Percentiles rank a stretch among this genome's conserved stretches.
Evolutionary conservation across 2,888 invertebrate genomes (phyloP).

Genomic region (Troglohyphantes excavatus): DNA sequence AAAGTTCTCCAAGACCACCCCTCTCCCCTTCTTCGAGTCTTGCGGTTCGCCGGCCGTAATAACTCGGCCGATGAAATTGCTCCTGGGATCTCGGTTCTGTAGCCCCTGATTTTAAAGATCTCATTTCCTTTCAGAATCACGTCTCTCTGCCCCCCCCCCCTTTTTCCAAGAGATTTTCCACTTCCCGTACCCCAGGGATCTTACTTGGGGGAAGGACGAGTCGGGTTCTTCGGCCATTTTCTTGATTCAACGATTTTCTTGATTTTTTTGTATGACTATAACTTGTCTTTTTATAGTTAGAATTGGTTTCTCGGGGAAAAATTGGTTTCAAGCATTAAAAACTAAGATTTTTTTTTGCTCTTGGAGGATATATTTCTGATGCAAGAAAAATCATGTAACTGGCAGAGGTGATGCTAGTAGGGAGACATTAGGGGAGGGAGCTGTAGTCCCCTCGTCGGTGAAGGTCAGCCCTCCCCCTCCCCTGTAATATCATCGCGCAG

Average conservation of each 20-base stretch:
- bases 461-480: too few relatives aligned
- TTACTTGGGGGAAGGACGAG: neutral
- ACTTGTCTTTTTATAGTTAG: too few relatives aligned
- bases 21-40: slow-evolving; percentile 30
- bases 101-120: slow-evolving; percentile 77
- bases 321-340: too few relatives aligned
- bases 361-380: too few relatives aligned
- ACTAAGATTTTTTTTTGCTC: too few relatives aligned
- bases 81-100: slow-evolving; percentile 46
- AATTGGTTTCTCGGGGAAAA: too few relatives aligned
- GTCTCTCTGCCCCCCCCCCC: slow-evolving; percentile 63
- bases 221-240: neutral
- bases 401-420: too few relatives aligned
- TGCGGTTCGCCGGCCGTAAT: slow-evolving; percentile 75
- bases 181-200: slow-evolving; percentile 37
- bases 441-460: too few relatives aligned
- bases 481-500: too few relatives aligned
- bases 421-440: too few relatives aligned
- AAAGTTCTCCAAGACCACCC: slow-evolving; percentile 25
- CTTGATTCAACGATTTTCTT: neutral
- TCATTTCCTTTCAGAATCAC: slow-evolving; percentile 78
- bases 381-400: too few relatives aligned
- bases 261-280: neutral
- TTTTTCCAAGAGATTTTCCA: slow-evolving; percentile 48
- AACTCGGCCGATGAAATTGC: slow-evolving; percentile 73